Evolutionary conservation across 2,888 invertebrate genomes (phyloP).

Genomic region (Cetonia aurata): DNA sequence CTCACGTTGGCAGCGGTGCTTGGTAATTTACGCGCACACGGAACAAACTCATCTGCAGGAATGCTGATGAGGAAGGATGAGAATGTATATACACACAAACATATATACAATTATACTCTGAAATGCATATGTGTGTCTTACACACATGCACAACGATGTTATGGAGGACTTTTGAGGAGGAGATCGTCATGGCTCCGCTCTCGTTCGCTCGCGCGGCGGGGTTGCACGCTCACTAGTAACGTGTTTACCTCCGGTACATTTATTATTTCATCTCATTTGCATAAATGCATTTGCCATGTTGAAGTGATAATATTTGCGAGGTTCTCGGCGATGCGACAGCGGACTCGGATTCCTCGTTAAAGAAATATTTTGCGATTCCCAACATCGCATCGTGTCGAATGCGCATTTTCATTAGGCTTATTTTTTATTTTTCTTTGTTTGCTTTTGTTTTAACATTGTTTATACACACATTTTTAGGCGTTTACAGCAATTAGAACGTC

Average conservation of each 20-base stretch:
- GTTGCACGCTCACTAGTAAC: slow-evolving; percentile 53
- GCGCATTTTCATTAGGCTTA: not conserved
- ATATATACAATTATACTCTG: slow-evolving; percentile 1
- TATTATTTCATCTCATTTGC: slow-evolving; percentile 52
- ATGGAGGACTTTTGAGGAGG: slow-evolving; percentile 38
- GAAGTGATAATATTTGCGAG: slow-evolving; percentile 42
- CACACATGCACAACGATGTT: slow-evolving; percentile 1
- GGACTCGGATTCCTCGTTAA: slow-evolving; percentile 17
- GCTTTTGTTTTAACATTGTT: not conserved
- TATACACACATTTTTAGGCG: no score
- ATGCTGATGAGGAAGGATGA: slow-evolving; percentile 51
- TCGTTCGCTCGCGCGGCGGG: slow-evolving; percentile 46
- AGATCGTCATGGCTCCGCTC: slow-evolving; percentile 31
- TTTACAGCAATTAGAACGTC: no score
- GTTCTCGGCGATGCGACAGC: slow-evolving; percentile 2
- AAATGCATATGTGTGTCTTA: slow-evolving; percentile 11
- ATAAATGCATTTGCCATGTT: slow-evolving; percentile 50
- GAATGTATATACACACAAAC: slow-evolving; percentile 17
- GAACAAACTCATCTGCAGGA: slow-evolving; percentile 53
- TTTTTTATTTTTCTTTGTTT: not conserved
- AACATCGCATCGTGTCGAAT: not conserved
- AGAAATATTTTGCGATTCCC: slow-evolving; percentile 10
- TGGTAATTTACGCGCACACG: slow-evolving; percentile 56
- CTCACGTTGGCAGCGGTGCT: slow-evolving; percentile 51
- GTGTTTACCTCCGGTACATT: slow-evolving; percentile 54